Conservation (phyloP, 2,797 vertebrate genomes). For the Numenius phaeopus region DNA sequence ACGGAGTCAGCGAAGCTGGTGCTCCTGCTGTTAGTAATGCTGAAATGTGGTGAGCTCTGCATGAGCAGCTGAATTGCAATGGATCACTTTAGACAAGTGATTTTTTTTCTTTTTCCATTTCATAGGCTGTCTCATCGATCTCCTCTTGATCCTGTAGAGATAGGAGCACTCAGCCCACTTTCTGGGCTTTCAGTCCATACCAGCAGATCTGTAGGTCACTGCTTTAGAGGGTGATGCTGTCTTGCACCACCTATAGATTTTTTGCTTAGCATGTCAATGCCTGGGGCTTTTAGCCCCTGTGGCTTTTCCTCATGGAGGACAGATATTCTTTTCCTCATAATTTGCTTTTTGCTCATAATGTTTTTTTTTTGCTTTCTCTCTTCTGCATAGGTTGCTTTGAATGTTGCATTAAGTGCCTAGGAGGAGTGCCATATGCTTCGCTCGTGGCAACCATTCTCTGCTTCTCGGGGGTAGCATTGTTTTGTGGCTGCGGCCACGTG, state of each 20-base stretch:
- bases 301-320: conserved; percentile 7
- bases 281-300: conserved; percentile 1
- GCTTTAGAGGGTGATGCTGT: conserved; percentile 46
- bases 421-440: conserved; percentile 97
- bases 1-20: not conserved
- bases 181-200: conserved; percentile 16
- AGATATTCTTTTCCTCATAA: not conserved
- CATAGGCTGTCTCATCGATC: conserved; percentile 34
- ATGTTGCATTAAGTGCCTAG: conserved; percentile 99
- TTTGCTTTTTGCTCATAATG: not conserved
- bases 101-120: conserved; percentile 55
- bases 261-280: conserved; percentile 39
- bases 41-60: not conserved
- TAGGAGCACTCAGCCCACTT: not conserved
- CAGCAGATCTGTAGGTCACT: conserved; percentile 39
- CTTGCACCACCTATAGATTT: conserved; percentile 57
- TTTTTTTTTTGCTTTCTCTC: conserved; percentile 59
- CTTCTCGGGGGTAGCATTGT: conserved; percentile 97
- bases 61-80: not conserved
- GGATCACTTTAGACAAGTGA: conserved; percentile 20
- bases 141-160: conserved; percentile 37
- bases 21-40: not conserved
- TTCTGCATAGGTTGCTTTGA: conserved; percentile 94
- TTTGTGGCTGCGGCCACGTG: conserved; percentile 97
- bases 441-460: conserved; percentile 98